Base-by-base conservation (phyloP, 2,797 vertebrate genomes). In the Sarcoramphus papa region DNA sequence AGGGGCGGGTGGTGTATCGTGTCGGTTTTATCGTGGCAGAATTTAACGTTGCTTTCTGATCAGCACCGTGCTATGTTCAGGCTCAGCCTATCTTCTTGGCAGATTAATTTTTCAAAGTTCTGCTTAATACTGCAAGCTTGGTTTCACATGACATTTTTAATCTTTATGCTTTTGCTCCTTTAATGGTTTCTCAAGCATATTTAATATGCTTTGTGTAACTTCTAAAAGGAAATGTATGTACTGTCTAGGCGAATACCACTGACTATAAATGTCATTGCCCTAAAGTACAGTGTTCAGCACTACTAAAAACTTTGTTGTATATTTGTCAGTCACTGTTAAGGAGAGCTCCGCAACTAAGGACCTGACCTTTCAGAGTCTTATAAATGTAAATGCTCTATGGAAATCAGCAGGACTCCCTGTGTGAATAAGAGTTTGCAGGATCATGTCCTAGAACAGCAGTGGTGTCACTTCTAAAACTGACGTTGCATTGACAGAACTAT, bases 401-500 rank as follows among this genome's bases (percentile, higher is more conserved):
- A 70, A 91, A 92, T 92, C 63, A 35, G 48, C 73, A 53, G 72
- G 54, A 28, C 40, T 94, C 56, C 54, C 69, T 45, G 18, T 31
- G 75, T 16, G 84, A 72, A 17, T 40, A 19, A 40, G 87, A 54
- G 70, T 90, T 94, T 89, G n/a, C 56, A 63, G 79, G 92, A 93
- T 91, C 65, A 2, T 28, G 73, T 91, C 81, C 75, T 90, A 17
- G 78, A 96, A 81, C 77, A 87, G 81, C 81, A 83, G 72, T 48
- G 50, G 77, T 90, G 93, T 95, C 40, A 17, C 75, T 96, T 85
- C 89, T 78, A 62, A 93, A 93, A 94, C 7, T 95, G 90, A 93
- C 89, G 28, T 73, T 56, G 87, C 89, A 88, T 84, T 97, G 92
- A 93, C 94, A 93, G 88, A 88, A 93, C 88, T 95, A 92, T 93